Conservation (phyloP, 2,113 vertebrate species). For the Miniopterus natalensis region DNA sequence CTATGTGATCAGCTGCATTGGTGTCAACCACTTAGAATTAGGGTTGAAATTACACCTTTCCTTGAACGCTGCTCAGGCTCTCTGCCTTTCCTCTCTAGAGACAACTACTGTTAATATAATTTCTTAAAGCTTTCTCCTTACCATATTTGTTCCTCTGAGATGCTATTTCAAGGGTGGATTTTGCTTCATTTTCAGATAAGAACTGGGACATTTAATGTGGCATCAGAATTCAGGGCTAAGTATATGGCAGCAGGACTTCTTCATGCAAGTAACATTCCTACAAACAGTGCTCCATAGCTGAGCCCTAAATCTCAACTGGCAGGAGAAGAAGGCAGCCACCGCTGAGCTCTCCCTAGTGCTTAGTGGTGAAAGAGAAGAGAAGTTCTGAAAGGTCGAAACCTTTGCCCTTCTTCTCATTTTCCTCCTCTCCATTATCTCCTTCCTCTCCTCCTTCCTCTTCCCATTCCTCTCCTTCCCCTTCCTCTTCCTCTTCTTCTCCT, state of each 20-base stretch:
- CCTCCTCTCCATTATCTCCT: too few species aligned
- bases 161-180: background rate
- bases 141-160: background rate
- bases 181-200: background rate
- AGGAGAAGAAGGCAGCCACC: background rate
- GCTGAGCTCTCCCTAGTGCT: accelerated
- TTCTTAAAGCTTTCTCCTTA: background rate
- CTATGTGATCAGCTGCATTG: accelerated
- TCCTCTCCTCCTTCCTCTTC: background rate
- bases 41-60: background rate
- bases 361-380: background rate
- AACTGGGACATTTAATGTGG: background rate
- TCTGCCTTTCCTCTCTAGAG: background rate
- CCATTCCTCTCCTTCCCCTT: accelerated
- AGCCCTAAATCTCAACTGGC: background rate
- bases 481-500: background rate
- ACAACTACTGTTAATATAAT: background rate
- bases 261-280: background rate
- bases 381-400: background rate
- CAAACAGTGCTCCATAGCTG: background rate
- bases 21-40: background rate
- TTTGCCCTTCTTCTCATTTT: background rate
- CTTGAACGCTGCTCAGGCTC: background rate
- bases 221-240: background rate
- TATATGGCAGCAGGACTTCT: background rate